Conservation (phyloP, 1,140 invertebrate species). For the Zeugodacus cucurbitae region DNA sequence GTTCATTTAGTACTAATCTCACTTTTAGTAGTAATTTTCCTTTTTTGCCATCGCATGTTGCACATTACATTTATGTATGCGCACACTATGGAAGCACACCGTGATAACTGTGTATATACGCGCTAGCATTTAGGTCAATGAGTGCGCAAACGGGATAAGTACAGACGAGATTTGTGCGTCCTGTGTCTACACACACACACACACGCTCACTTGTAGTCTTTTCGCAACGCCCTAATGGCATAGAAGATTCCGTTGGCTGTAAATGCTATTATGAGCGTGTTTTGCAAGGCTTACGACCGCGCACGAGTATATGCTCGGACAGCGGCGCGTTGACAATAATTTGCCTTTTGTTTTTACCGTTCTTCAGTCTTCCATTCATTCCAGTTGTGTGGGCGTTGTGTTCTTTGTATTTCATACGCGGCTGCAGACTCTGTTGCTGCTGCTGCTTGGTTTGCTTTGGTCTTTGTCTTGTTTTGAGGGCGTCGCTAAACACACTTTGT, state of each 20-base stretch:
- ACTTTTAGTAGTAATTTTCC: no score
- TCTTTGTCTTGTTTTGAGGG: not conserved
- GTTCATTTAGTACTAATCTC: not conserved
- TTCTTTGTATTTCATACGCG: not conserved
- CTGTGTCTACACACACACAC: not conserved
- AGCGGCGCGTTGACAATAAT: not conserved
- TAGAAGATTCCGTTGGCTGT: not conserved
- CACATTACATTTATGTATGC: not conserved
- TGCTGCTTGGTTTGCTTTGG: not conserved
- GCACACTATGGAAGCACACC: not conserved
- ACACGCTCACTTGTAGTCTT: not conserved
- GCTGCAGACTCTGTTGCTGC: not conserved
- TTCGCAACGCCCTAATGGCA: not conserved
- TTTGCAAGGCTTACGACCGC: not conserved
- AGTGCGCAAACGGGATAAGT: conserved; percentile 28
- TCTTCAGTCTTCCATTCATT: not conserved
- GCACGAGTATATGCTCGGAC: not conserved
- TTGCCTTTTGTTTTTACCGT: not conserved
- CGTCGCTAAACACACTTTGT: not conserved
- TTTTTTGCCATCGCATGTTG: not conserved
- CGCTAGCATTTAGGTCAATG: not conserved
- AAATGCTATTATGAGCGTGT: conserved; percentile 19
- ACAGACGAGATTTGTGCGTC: not conserved
- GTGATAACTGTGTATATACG: not conserved
- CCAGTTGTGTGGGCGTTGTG: not conserved